These are phyloP conservation scores for Ruditapes philippinarum DNA, from an alignment of 1,140 invertebrate genomes.

Conservation along the genomic window DNA sequence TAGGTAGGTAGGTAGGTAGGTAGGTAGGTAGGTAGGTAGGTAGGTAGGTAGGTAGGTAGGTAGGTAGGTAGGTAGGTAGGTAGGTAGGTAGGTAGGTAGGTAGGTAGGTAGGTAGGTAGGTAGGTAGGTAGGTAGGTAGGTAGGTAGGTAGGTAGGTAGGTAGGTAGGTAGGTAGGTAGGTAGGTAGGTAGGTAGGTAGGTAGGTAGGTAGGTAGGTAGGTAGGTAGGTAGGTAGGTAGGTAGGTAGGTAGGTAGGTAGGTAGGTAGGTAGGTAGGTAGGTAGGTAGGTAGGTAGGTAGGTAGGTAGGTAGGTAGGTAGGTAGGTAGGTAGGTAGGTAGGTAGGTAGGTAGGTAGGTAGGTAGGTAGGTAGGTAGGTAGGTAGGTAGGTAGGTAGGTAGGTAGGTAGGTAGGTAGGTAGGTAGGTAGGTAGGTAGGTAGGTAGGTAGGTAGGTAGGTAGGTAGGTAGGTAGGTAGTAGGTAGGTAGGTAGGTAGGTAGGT, in stretches of 20 bases:
- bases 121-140: slow-evolving; percentile 39
- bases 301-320: slow-evolving; percentile 2
- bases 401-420: background rate
- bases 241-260: slow-evolving; percentile 20
- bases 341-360: background rate
- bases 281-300: background rate
- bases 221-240: slow-evolving; percentile 25
- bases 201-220: slow-evolving; percentile 19
- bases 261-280: background rate
- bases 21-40: background rate
- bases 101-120: slow-evolving; percentile 33
- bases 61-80: background rate
- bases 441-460: no score
- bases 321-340: background rate
- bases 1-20: background rate
- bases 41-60: background rate
- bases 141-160: slow-evolving; percentile 36
- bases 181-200: slow-evolving; percentile 35
- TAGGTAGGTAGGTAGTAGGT: no score
- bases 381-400: background rate
- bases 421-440: background rate
- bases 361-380: slow-evolving; percentile 17
- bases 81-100: no score
- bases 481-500: background rate
- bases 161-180: slow-evolving; percentile 28